Conservation (phyloP, 2,113 vertebrate species). For the Dryoscopus gambensis region DNA sequence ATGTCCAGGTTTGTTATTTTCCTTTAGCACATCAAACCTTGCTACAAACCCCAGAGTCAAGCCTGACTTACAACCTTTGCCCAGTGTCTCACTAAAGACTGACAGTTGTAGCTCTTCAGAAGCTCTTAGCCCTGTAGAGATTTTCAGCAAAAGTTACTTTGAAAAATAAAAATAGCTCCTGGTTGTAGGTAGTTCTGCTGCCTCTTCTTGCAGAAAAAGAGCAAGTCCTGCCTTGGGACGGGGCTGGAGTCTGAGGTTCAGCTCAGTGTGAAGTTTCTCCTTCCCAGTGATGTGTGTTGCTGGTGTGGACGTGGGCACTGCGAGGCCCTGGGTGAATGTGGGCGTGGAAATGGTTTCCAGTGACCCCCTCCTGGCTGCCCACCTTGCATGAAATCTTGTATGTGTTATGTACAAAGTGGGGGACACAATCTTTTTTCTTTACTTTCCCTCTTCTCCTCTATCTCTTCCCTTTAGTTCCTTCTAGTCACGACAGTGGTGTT, state of each 20-base stretch:
- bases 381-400: neutral
- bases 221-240: neutral
- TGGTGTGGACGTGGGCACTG: fast-evolving
- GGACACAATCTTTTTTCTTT: neutral
- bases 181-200: neutral
- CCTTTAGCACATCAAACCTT: neutral
- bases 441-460: neutral
- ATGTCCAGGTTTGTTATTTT: neutral
- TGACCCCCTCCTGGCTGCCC: neutral
- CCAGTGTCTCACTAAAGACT: too few relatives aligned
- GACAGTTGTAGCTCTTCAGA: neutral
- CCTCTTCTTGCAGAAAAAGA: neutral
- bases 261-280: neutral
- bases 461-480: neutral
- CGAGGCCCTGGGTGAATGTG: neutral
- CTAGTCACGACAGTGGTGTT: fast-evolving
- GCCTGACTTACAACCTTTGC: neutral
- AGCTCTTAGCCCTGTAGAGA: neutral
- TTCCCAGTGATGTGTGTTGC: neutral
- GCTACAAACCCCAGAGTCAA: neutral
- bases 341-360: neutral
- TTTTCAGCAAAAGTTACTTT: neutral
- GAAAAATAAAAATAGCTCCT: neutral
- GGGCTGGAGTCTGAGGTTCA: neutral
- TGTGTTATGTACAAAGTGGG: neutral